A percentile compares a stretch with the other conserved stretches of the same genome.
phyloP scores from a whole-genome alignment of 2,888 invertebrate genomes.

The Limnephilus lunatus region DNA sequence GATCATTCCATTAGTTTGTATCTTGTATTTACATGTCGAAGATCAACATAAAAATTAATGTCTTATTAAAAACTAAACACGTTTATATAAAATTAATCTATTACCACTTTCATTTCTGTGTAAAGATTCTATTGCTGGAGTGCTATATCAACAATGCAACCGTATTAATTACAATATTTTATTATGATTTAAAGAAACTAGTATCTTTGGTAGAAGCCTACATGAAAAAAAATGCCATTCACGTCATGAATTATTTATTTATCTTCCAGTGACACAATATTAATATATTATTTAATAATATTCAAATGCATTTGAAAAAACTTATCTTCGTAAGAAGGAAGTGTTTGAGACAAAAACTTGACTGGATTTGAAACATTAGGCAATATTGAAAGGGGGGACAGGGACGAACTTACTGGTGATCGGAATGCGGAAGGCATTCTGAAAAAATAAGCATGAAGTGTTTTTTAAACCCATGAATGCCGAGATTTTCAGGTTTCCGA shows the following conservation, averaged over 20 bases:
- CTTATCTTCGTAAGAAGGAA: not conserved
- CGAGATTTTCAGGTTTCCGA: not conserved
- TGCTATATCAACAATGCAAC: not conserved
- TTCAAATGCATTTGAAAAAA: constrained; percentile 2
- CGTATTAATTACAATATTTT: not conserved
- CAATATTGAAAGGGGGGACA: not conserved
- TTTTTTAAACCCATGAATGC: not conserved
- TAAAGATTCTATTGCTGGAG: not conserved
- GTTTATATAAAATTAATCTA: not conserved
- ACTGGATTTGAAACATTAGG: not conserved
- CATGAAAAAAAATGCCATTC: not conserved
- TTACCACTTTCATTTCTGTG: not conserved
- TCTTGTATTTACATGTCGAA: not conserved
- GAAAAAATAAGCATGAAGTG: not conserved
- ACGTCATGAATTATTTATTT: not conserved
- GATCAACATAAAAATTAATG: not conserved
- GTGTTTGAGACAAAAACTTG: not conserved
- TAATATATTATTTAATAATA: not conserved
- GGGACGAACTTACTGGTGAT: not conserved
- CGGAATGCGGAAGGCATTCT: not conserved
- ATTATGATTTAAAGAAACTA: not conserved
- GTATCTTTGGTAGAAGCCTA: not conserved
- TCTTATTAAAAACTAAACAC: not conserved
- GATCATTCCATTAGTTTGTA: not conserved
- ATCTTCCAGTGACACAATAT: not conserved